Conservation (phyloP, 1,140 invertebrate genomes). For the Drosophila asahinai region DNA sequence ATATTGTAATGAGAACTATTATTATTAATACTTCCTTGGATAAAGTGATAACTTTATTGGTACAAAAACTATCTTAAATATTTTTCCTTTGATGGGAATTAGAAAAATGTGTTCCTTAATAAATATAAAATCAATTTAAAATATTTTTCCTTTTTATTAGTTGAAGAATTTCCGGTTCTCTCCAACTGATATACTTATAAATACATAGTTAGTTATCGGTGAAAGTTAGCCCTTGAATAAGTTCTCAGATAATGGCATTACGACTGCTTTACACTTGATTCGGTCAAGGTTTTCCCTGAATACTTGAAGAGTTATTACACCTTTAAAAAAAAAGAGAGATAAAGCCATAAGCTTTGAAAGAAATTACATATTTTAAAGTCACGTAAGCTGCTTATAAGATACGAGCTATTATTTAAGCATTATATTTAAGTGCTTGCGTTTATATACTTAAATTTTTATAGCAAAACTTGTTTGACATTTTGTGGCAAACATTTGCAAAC, state of each 20-base stretch:
- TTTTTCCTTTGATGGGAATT: too few species aligned
- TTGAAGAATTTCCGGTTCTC: background rate
- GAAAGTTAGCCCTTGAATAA: conserved; percentile 6
- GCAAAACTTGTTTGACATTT: background rate
- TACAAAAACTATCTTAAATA: too few species aligned
- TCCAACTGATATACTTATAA: background rate
- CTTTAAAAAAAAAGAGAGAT: background rate
- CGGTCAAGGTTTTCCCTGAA: background rate
- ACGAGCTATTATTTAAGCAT: background rate
- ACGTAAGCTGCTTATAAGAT: background rate
- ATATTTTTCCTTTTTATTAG: background rate
- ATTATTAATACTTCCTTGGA: too few species aligned
- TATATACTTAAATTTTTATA: background rate
- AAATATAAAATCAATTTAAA: background rate
- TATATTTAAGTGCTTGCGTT: background rate
- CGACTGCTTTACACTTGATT: background rate
- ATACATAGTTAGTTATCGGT: background rate
- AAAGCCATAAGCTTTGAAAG: background rate
- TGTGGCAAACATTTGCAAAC: background rate
- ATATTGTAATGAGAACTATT: too few species aligned
- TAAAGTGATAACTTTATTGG: too few species aligned
- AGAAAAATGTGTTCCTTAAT: too few species aligned
- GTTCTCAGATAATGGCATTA: conserved; percentile 1
- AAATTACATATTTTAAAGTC: conserved; percentile 7
- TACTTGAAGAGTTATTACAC: conserved; percentile 9